Evolutionary conservation across 2,113 vertebrate genomes (phyloP).

Genomic region (Leptocoma aspasia): DNA sequence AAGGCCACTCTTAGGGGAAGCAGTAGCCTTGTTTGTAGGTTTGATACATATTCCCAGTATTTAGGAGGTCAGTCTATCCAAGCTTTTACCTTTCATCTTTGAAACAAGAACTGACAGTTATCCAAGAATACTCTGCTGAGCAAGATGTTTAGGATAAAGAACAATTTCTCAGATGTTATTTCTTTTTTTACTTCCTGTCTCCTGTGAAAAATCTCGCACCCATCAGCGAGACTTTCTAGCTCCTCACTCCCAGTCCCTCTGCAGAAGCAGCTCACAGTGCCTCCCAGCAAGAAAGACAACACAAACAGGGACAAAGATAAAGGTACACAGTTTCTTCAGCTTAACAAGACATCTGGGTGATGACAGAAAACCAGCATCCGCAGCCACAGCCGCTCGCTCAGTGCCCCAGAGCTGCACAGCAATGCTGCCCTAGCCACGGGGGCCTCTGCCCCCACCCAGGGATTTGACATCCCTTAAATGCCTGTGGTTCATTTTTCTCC

Average conservation of each 20-base stretch:
- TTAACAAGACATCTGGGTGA: not conserved
- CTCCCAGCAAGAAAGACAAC: not conserved
- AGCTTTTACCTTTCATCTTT: not conserved
- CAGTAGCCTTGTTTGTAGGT: not conserved
- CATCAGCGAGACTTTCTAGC: not conserved
- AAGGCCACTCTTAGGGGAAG: not conserved
- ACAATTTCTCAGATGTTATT: not conserved
- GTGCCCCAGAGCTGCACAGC: not conserved
- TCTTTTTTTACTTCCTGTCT: not conserved
- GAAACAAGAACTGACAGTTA: not conserved
- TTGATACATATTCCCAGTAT: not conserved
- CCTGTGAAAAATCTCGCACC: not conserved
- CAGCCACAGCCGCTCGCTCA: fast-evolving
- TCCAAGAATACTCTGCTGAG: not conserved
- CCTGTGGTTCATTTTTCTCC: not conserved
- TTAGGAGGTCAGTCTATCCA: not conserved
- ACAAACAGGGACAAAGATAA: not conserved
- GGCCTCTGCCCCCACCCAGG: not conserved
- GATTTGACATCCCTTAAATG: not conserved
- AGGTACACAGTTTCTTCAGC: not conserved
- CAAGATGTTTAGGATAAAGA: not conserved
- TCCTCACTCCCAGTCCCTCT: not conserved
- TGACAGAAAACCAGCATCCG: fast-evolving
- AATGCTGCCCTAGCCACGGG: not conserved
- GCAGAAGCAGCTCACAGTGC: not conserved